Evolutionary conservation across 2,113 vertebrate genomes (phyloP).

Genomic region (Chlamydotis undulata): DNA sequence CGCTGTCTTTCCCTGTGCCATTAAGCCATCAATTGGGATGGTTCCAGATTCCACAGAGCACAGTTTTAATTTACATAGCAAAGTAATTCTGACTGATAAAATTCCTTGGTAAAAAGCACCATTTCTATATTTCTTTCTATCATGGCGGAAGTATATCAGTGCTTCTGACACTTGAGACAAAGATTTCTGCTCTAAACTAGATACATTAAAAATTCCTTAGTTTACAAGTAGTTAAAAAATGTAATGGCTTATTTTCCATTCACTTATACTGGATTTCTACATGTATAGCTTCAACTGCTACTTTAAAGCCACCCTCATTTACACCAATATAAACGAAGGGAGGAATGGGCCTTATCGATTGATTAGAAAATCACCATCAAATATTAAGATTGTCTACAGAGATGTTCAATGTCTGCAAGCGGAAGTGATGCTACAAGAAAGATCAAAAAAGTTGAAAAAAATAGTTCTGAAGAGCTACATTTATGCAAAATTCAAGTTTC

Average conservation of each 20-base stretch:
- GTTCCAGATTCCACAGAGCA: not conserved
- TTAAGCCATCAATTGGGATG: not conserved
- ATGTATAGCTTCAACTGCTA: not conserved
- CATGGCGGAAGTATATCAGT: not conserved
- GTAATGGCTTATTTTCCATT: not conserved
- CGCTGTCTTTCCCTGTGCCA: not conserved
- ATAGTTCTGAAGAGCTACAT: not conserved
- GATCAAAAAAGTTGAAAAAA: not conserved
- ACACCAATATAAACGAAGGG: not conserved
- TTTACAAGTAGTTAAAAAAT: not conserved
- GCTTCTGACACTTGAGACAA: not conserved
- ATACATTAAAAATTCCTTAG: not conserved
- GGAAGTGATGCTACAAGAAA: not conserved
- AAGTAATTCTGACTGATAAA: not conserved
- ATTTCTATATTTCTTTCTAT: not conserved
- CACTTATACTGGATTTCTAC: not conserved
- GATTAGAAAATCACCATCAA: not conserved
- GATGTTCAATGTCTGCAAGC: not conserved
- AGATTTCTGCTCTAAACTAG: not conserved
- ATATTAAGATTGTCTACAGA: not conserved
- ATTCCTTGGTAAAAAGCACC: not conserved
- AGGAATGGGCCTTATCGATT: not conserved
- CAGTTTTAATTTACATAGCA: not conserved
- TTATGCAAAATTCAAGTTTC: not conserved
- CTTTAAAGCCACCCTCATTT: not conserved